Percentiles rank a stretch among this genome's conserved stretches.
Conservation (phyloP, 2,888 invertebrate species). For the Plagodis dolabraria region DNA sequence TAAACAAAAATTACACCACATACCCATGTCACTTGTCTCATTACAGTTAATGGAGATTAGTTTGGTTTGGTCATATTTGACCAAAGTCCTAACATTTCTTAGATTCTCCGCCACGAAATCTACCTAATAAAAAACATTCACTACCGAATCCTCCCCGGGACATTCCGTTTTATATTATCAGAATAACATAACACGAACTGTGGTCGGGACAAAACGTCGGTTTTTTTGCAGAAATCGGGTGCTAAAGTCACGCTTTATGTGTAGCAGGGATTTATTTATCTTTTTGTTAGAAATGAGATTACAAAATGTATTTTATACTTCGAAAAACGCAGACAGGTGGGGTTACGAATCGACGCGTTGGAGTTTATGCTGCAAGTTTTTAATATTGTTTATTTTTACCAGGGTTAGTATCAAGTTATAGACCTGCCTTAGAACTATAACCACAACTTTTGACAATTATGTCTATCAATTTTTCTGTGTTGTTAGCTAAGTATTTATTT, state of each 20-base stretch:
- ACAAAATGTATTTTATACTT: background rate
- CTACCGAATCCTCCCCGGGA: conserved; percentile 33
- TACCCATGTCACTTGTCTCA: too few relatives aligned
- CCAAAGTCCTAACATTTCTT: background rate
- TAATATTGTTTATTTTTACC: too few relatives aligned
- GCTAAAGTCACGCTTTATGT: conserved; percentile 35
- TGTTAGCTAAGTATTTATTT: too few relatives aligned
- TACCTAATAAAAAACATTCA: conserved; percentile 28
- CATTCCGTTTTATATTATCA: conserved; percentile 43
- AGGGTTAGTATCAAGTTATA: too few relatives aligned
- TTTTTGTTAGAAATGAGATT: conserved; percentile 10
- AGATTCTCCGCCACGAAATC: background rate
- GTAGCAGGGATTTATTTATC: conserved; percentile 7
- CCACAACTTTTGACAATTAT: too few relatives aligned
- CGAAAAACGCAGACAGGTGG: too few relatives aligned
- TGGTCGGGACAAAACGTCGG: conserved; percentile 7
- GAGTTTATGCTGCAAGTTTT: too few relatives aligned
- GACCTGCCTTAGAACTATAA: too few relatives aligned
- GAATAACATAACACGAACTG: conserved; percentile 40
- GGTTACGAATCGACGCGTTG: too few relatives aligned
- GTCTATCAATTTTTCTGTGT: too few relatives aligned
- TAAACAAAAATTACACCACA: too few relatives aligned
- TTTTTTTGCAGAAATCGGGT: conserved; percentile 20
- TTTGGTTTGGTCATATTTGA: background rate
- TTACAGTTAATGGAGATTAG: too few relatives aligned